Conservation (phyloP, 2,113 vertebrate species). For the Numida meleagris region DNA sequence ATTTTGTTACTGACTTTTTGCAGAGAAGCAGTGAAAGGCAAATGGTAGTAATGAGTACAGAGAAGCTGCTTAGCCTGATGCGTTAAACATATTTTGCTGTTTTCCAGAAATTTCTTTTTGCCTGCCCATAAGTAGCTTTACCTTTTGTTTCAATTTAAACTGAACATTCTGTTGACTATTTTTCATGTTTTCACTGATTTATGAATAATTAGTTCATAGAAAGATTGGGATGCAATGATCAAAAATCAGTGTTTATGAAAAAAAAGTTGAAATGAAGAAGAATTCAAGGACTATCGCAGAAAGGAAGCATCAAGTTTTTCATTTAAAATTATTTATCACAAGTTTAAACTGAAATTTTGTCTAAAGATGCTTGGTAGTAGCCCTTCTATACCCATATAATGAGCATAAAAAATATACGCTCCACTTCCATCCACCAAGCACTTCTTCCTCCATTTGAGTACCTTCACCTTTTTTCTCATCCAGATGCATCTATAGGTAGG, state of each 20-base stretch:
- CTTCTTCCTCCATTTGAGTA: neutral
- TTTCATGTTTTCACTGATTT: neutral
- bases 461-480: neutral
- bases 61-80: neutral
- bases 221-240: neutral
- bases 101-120: neutral
- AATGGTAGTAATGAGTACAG: neutral
- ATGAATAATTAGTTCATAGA: neutral
- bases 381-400: neutral
- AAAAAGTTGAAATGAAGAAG: neutral
- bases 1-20: neutral
- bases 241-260: neutral
- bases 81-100: no score
- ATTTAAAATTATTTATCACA: neutral
- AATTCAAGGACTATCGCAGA: accelerated
- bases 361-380: accelerated
- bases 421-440: neutral
- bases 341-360: neutral
- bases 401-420: neutral
- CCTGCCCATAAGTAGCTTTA: neutral
- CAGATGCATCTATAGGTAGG: neutral
- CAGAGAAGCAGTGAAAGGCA: neutral
- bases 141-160: neutral
- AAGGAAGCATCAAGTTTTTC: neutral
- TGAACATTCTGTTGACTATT: neutral